phyloP scores from a whole-genome alignment of 2,888 invertebrate species.

The Idaea dimidiata region DNA sequence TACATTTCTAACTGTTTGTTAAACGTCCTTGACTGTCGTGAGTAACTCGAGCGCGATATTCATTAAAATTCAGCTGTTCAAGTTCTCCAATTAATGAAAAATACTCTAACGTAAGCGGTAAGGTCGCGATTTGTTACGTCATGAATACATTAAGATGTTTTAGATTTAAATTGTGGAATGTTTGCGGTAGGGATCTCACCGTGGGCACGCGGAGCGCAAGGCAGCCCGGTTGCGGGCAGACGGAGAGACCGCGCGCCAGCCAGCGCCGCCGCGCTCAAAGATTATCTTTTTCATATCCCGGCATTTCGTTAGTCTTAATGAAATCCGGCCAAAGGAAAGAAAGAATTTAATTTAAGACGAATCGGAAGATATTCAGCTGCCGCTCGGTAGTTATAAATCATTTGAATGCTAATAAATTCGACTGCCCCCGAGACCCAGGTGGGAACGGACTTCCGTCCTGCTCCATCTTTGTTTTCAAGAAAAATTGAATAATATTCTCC shows the following conservation, averaged over 20 bases:
- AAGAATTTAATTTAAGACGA: slow-evolving; percentile 80
- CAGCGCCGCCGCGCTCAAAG: slow-evolving; percentile 42
- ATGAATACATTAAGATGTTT: background rate
- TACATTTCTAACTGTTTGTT: background rate
- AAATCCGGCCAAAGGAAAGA: slow-evolving; percentile 78
- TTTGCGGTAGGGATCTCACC: background rate
- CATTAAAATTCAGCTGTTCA: background rate
- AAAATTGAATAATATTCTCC: slow-evolving; percentile 74
- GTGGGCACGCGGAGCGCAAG: background rate
- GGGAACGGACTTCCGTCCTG: slow-evolving; percentile 71
- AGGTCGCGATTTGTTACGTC: background rate
- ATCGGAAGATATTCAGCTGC: slow-evolving; percentile 80
- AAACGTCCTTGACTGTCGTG: background rate
- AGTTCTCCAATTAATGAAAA: background rate
- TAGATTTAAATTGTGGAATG: background rate
- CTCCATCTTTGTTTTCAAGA: slow-evolving; percentile 72
- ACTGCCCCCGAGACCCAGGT: slow-evolving; percentile 71
- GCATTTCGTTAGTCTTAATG: slow-evolving; percentile 76
- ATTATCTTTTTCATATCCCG: slow-evolving; percentile 74
- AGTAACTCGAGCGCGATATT: background rate
- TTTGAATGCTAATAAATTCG: slow-evolving; percentile 81
- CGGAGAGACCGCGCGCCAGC: slow-evolving; percentile 23
- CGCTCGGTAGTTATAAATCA: slow-evolving; percentile 80
- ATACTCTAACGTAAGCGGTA: background rate
- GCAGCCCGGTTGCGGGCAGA: slow-evolving; percentile 3